Evolutionary conservation across 2,797 vertebrate species (phyloP), one percentile per base, ranked within the genome.

Genomic region (Echeneis naucrates): DNA sequence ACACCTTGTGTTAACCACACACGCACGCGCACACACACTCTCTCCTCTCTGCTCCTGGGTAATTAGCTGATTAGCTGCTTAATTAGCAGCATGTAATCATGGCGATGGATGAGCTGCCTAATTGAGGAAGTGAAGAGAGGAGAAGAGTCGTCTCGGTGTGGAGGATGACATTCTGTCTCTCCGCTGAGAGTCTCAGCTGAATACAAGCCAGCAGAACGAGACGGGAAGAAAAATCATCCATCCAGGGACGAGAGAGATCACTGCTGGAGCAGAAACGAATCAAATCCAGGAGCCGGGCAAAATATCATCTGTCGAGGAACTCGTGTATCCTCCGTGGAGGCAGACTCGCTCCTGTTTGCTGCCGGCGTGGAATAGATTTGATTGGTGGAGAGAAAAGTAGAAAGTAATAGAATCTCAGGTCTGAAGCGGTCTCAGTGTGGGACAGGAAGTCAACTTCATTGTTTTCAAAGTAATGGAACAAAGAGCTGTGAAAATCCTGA

Each of bases 61-160:
- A 92, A 93, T 93, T 92, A 93, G 92, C 89, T 91, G 89, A 93
- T 93, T 93, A 92, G 91, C 90, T 85, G 81, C 82, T 82, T 91
- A 92, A 92, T 92, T 91, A 93, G 91, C 88, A 89, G 83, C 86
- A 88, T 90, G 89, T 89, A 91, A 87, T 93, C 89, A 88, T 68
- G 87, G 86, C 81, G 82, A 87, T 89, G 84, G 90, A 93, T 90
- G 89, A 91, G 84, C 84, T 75, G 78, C 77, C 78, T 89, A 89
- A 91, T 89, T 84, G 88, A 90, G 84, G 91, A 90, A 88, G 83
- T 85, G 84, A 82, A 85, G 80, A 82, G 78, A 73, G 75, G 62
- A 80, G 80, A 65, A 57, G 77, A 30, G 77, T 75, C 42, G 77
- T 77, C 47, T 85, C 72, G 6, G 81, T 61, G 78, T 68, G 77